phyloP scores from a whole-genome alignment of 2,888 invertebrate genomes.

The Caenorhabditis uteleia region DNA sequence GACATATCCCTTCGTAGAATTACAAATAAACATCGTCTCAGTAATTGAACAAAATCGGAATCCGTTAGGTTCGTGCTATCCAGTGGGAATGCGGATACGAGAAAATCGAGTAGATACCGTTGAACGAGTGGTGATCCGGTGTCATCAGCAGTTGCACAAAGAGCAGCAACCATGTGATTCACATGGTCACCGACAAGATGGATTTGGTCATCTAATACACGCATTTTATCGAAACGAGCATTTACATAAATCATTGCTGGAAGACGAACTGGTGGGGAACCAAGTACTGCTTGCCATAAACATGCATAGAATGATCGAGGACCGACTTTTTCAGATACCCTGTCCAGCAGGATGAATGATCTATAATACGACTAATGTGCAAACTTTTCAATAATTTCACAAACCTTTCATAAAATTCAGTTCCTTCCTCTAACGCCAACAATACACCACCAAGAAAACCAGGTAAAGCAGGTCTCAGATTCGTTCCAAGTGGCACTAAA shows the following conservation, averaged over 20 bases:
- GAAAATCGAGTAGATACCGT: slow-evolving; percentile 83
- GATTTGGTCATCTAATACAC: slow-evolving; percentile 81
- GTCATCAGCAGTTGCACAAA: slow-evolving; percentile 83
- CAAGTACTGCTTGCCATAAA: slow-evolving; percentile 83
- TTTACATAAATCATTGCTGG: slow-evolving; percentile 83
- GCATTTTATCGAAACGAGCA: slow-evolving; percentile 81
- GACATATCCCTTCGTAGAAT: slow-evolving; percentile 87
- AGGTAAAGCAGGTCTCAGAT: slow-evolving; percentile 81
- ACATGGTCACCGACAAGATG: slow-evolving; percentile 84
- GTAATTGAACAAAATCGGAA: slow-evolving; percentile 61
- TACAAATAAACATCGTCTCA: slow-evolving; percentile 72
- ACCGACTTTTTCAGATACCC: slow-evolving; percentile 75
- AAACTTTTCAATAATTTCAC: slow-evolving; percentile 1
- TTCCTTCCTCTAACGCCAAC: slow-evolving; percentile 76
- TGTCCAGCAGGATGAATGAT: slow-evolving; percentile 58
- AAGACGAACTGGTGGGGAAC: slow-evolving; percentile 81
- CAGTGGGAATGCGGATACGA: slow-evolving; percentile 84
- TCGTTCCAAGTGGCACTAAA: slow-evolving; percentile 82
- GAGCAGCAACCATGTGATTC: slow-evolving; percentile 82
- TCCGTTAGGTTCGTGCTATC: slow-evolving; percentile 75
- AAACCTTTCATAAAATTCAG: slow-evolving; percentile 66
- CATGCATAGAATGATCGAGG: slow-evolving; percentile 83
- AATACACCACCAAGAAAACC: slow-evolving; percentile 87
- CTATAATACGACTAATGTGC: slow-evolving; percentile 29
- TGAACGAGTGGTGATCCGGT: slow-evolving; percentile 78